phyloP scores from a whole-genome alignment of 2,888 invertebrate genomes.

The Brachyptera putata region DNA sequence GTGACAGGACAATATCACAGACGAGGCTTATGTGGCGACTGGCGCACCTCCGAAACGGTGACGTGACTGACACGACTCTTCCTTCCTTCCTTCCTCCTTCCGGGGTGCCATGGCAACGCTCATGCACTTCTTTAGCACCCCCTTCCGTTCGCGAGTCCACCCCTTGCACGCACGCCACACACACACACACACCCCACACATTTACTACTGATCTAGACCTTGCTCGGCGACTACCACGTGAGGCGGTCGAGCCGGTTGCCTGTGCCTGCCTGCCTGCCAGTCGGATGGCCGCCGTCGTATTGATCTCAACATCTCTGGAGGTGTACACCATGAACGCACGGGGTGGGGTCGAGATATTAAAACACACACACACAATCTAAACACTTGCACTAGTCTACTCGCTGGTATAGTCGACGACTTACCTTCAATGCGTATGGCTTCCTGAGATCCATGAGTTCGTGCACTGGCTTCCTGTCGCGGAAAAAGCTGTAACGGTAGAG shows the following conservation, averaged over 20 bases:
- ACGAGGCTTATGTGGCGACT: slow-evolving; percentile 39
- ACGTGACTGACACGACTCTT: background rate
- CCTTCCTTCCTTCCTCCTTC: background rate
- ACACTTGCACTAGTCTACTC: background rate
- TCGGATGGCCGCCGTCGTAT: background rate
- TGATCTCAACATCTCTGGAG: slow-evolving; percentile 9
- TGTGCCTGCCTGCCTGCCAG: background rate
- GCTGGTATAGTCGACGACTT: slow-evolving; percentile 33
- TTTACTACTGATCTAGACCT: too few relatives aligned
- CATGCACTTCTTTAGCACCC: slow-evolving; percentile 7
- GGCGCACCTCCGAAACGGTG: too few relatives aligned
- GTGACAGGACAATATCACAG: slow-evolving; percentile 97
- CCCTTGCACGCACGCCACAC: background rate
- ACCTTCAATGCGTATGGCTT: slow-evolving; percentile 47
- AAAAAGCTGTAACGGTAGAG: slow-evolving; percentile 8
- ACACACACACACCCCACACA: slow-evolving; percentile 47
- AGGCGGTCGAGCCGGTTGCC: background rate
- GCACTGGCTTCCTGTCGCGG: slow-evolving; percentile 7
- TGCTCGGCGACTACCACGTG: background rate
- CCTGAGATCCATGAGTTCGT: slow-evolving; percentile 41
- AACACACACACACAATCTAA: background rate
- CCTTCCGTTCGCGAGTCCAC: background rate
- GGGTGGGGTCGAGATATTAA: slow-evolving; percentile 6
- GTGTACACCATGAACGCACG: background rate
- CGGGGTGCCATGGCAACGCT: slow-evolving; percentile 27